Percentiles rank a stretch among this genome's conserved stretches.
These are phyloP conservation scores for Diabrotica balteata DNA, from an alignment of 2,888 invertebrate genomes.

Conservation along the genomic window DNA sequence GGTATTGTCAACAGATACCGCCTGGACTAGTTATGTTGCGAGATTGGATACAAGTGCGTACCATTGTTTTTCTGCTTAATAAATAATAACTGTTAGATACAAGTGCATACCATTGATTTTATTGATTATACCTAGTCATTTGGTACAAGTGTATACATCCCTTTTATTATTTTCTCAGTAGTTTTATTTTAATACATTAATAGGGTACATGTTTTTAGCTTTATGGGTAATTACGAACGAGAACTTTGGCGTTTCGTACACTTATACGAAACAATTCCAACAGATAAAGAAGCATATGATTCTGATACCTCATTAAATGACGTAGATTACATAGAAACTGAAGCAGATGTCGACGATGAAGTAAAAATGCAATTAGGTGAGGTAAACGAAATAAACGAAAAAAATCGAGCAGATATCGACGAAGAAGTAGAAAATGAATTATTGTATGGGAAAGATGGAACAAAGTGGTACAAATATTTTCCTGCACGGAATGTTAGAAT, in stretches of 20 bases:
- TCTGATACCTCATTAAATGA: conserved; percentile 10
- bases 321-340: not conserved
- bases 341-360: not conserved
- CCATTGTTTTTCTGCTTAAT: too few species aligned
- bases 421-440: not conserved
- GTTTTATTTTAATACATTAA: too few species aligned
- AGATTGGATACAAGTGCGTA: too few species aligned
- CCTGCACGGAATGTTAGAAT: not conserved
- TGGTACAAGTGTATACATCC: too few species aligned
- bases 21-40: too few species aligned
- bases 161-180: too few species aligned
- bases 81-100: too few species aligned
- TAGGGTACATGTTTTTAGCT: too few species aligned
- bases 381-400: not conserved
- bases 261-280: conserved; percentile 7
- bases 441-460: not conserved
- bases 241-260: conserved; percentile 4
- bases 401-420: not conserved
- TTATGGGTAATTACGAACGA: not conserved
- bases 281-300: conserved; percentile 1
- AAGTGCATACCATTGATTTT: too few species aligned
- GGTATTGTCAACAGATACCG: too few species aligned
- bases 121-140: too few species aligned
- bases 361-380: not conserved
- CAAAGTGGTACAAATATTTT: conserved; percentile 2